Base-by-base conservation (phyloP, 2,113 vertebrate species). In the Hippocampus guttulatus region DNA sequence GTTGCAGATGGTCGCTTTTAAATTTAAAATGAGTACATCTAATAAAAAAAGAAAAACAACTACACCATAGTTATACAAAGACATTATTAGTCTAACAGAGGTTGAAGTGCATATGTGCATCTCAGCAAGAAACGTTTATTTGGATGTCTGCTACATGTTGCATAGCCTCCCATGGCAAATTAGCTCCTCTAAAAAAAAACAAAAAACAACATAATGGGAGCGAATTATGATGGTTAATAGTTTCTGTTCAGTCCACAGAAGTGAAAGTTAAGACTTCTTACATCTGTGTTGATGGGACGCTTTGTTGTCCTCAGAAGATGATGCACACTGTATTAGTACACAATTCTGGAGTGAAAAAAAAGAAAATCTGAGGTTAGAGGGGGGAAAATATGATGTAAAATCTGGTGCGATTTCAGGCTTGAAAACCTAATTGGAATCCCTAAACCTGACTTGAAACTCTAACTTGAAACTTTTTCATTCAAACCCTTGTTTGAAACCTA, bases 41-140 rank as follows among this genome's bases (percentile, higher is more conserved):
- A 33, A 61, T 1, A 12, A 30, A 18, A 4, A 6, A 18, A 61
- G 15, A 14, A 5, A 3, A 15, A 58, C 27, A 58, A 27, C 55
- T 58, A 27, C 6, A 5, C 12, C 25, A 61, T 9, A 16, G 16
- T 61, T 7, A 18, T 33, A 33, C 58, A 61, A 33, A 61, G 58
- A 27, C 58, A 61, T 61, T 61, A 8, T 20, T 33, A 33, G 58
- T 61, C 74, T 85, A 73, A 76, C 57, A 69, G 61, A 72, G 67
- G 68, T 73, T 79, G 79, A 87, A 89, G 84, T 90, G 88, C 84
- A 55, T 23, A 52, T 90, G 88, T 61, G 58, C 58, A 60, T 60
- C 40, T 25, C 21, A 15, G 41, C 45, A 23, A 64, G 62, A 23
- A 11, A n/a, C 2, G 33, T 20, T 64, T 41, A 10, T 66, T 51